phyloP scores from a whole-genome alignment of 2,113 vertebrate genomes.

The Cynoglossus semilaevis region DNA sequence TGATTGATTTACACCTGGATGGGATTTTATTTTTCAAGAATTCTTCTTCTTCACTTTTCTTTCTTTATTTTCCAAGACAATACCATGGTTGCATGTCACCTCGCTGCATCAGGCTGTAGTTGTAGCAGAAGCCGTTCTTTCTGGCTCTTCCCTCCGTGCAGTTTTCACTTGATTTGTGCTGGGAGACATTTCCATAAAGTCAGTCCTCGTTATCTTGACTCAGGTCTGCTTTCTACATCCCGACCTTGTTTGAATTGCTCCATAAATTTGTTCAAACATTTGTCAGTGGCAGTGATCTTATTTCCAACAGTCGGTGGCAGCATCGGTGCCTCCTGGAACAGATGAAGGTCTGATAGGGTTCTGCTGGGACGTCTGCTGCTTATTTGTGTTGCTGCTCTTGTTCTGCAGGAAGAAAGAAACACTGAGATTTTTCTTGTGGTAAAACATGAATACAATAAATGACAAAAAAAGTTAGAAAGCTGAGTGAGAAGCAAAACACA shows the following conservation, averaged over 20 bases:
- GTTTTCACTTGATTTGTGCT: slow-evolving; percentile 21
- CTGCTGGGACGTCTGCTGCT: slow-evolving; percentile 15
- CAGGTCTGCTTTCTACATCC: slow-evolving; percentile 21
- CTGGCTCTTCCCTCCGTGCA: slow-evolving; percentile 2
- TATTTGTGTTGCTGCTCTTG: slow-evolving; percentile 17
- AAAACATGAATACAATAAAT: slow-evolving; percentile 1
- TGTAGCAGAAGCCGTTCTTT: slow-evolving; percentile 7
- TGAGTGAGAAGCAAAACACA: background rate
- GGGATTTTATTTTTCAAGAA: too few species aligned
- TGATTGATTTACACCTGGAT: too few species aligned
- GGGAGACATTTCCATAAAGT: slow-evolving; percentile 33
- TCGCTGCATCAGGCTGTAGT: too few species aligned
- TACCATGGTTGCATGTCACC: too few species aligned
- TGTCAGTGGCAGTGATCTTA: slow-evolving; percentile 39
- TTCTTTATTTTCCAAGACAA: too few species aligned
- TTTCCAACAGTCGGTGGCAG: slow-evolving; percentile 20
- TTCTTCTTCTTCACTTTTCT: too few species aligned
- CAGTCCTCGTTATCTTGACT: slow-evolving; percentile 32
- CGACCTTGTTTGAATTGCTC: slow-evolving; percentile 22
- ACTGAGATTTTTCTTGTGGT: slow-evolving; percentile 20
- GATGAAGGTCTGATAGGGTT: slow-evolving; percentile 33
- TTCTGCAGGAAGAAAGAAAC: slow-evolving; percentile 24
- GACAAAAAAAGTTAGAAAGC: background rate
- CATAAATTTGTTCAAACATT: slow-evolving; percentile 23
- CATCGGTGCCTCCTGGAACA: slow-evolving; percentile 17